Percentiles rank a stretch among this genome's conserved stretches.
Conservation (phyloP, 2,888 invertebrate genomes). For the Panopea generosa region DNA sequence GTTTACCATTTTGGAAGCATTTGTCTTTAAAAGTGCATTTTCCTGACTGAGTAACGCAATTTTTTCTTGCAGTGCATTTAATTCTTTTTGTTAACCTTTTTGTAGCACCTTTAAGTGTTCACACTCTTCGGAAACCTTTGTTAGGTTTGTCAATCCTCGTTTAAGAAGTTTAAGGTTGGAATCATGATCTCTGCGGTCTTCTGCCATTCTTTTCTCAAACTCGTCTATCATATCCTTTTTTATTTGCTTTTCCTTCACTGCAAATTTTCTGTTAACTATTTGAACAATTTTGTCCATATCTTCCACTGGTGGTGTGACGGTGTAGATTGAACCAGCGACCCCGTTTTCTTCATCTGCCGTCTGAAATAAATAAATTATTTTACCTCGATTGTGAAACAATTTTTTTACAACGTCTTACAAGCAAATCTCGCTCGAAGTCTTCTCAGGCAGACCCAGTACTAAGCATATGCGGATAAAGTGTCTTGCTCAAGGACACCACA, state of each 20-base stretch:
- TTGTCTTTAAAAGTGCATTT: slow-evolving; percentile 39
- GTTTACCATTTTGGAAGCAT: slow-evolving; percentile 17
- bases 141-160: slow-evolving; percentile 43
- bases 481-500: too few species aligned
- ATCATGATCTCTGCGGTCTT: slow-evolving; percentile 41
- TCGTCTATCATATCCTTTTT: slow-evolving; percentile 51
- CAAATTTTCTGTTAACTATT: slow-evolving; percentile 52
- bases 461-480: too few species aligned
- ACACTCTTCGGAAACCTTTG: slow-evolving; percentile 52
- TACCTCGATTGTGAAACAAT: too few species aligned
- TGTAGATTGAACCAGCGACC: slow-evolving; percentile 2
- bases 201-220: slow-evolving; percentile 39
- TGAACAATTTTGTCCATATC: slow-evolving; percentile 44
- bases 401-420: too few species aligned
- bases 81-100: slow-evolving; percentile 34
- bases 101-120: slow-evolving; percentile 49
- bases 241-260: slow-evolving; percentile 41
- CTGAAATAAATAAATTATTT: too few species aligned
- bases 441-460: too few species aligned
- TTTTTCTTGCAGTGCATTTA: slow-evolving; percentile 41
- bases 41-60: slow-evolving; percentile 38
- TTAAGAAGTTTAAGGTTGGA: slow-evolving; percentile 38
- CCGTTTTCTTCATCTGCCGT: slow-evolving; percentile 8
- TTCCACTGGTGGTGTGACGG: too few species aligned
- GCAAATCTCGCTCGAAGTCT: too few species aligned